Percentiles rank a stretch among this genome's conserved stretches.
Conservation (phyloP, 2,888 invertebrate genomes). For the Brenthis ino region DNA sequence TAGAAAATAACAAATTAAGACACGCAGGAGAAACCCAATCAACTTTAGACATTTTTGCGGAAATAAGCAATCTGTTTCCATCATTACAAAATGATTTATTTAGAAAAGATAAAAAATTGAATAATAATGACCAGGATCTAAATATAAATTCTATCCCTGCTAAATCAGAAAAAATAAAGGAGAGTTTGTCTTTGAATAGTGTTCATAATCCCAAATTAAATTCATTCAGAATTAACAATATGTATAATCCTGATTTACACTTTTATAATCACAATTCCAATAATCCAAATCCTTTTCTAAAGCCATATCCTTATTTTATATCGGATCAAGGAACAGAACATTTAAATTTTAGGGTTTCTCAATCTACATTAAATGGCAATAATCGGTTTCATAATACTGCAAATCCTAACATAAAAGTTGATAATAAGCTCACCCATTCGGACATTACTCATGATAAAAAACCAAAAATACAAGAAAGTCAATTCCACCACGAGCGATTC, state of each 20-base stretch:
- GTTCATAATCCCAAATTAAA: too few species aligned
- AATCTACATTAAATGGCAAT: too few species aligned
- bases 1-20: conserved; percentile 18
- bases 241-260: neutral
- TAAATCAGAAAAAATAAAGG: neutral
- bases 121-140: neutral
- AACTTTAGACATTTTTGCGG: conserved; percentile 58
- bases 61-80: conserved; percentile 60
- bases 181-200: neutral
- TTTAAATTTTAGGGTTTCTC: too few species aligned
- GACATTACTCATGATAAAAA: too few species aligned
- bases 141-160: neutral
- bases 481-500: conserved; percentile 41
- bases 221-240: too few species aligned
- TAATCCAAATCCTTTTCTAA: neutral
- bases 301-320: conserved; percentile 13
- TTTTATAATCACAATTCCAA: neutral
- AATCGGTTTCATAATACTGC: too few species aligned
- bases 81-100: conserved; percentile 44
- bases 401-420: too few species aligned
- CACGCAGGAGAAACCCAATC: conserved; percentile 11
- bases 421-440: too few species aligned
- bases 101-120: conserved; percentile 44
- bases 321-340: too few species aligned
- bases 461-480: too few species aligned